Base-by-base conservation (phyloP, 2,888 invertebrate genomes). In the Drosophila planitibia region DNA sequence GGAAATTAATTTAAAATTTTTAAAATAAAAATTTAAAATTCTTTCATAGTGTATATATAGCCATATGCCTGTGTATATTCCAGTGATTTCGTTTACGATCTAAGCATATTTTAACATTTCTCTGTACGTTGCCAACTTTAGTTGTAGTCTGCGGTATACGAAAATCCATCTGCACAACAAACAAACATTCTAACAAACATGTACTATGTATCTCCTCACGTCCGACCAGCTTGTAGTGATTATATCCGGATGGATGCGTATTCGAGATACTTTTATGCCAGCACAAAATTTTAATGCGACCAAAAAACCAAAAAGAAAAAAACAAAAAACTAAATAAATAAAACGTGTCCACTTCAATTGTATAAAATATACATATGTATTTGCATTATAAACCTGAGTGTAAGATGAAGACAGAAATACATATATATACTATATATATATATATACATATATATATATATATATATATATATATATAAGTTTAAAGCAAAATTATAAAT, bases 231-330 rank as follows among this genome's bases (percentile, higher is more conserved):
- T 67, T 57, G 65, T 81, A 81, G 73, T 82, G 75, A 78, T 70
- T 75, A 44, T 58, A 70, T 70, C 65, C 72, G 57, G 60, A 52
- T 65, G 70, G 68, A 74, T 61, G 57, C 73, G 76, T 33, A 32
- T 61, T 58, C 77, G 35, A 65, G 60, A 51, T 66, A 76, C 63
- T 55, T 62, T 33, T 25, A 63, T 73, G 87, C 87, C 76, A 80
- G 70, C 60, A 74, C 64, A 33, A 75, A 70, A 76, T 85, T 85
- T 90, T 79, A 90, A 90, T 82, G 87, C 68, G 89, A 85, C 90
- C 86, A 85, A 90, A 62, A 35, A 28, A 57, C 0, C 10, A 19
- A 10, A 28, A 12, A 10, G 5, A 19, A 30, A 32, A 7, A 4
- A 35, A 73, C 4, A 1, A 14, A 9, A 35, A 35, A 35, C 14